phyloP scores from a whole-genome alignment of 2,113 vertebrate species.

The Austrofundulus limnaeus region DNA sequence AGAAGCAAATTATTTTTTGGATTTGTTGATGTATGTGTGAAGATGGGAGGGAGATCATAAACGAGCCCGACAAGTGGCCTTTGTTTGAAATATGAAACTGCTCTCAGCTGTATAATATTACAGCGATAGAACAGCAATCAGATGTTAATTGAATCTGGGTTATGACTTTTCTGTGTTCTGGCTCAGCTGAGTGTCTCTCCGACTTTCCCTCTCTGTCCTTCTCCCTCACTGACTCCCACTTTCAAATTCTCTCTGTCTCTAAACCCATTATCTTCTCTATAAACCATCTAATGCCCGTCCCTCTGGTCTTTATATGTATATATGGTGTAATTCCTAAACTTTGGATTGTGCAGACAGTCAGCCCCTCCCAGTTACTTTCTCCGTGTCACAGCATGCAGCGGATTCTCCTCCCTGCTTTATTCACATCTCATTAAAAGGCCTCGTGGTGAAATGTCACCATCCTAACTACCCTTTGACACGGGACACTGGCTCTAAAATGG shows the following conservation, averaged over 20 bases:
- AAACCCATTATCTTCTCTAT: slow-evolving; percentile 27
- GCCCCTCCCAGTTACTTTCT: slow-evolving; percentile 7
- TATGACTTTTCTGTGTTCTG: slow-evolving; percentile 74
- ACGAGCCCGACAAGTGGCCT: slow-evolving; percentile 66
- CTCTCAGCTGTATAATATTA: slow-evolving; percentile 74
- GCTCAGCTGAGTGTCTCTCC: slow-evolving; percentile 58
- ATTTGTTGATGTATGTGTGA: background rate
- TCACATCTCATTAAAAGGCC: slow-evolving; percentile 58
- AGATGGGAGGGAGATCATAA: slow-evolving; percentile 44
- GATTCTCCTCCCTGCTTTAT: slow-evolving; percentile 26
- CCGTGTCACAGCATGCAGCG: slow-evolving; percentile 17
- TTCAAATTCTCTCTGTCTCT: slow-evolving; percentile 16
- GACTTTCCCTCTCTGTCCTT: slow-evolving; percentile 29
- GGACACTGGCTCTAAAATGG: slow-evolving; percentile 51
- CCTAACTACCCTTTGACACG: slow-evolving; percentile 42
- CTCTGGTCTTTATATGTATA: slow-evolving; percentile 1
- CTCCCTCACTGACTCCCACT: slow-evolving; percentile 24
- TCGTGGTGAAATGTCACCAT: slow-evolving; percentile 60
- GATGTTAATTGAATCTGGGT: slow-evolving; percentile 75
- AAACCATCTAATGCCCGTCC: slow-evolving; percentile 1
- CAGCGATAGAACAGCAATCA: slow-evolving; percentile 73
- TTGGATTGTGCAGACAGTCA: background rate
- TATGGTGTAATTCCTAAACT: background rate
- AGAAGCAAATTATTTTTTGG: slow-evolving; percentile 6
- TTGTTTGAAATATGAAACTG: slow-evolving; percentile 74